Evolutionary conservation across 2,888 invertebrate species (phyloP).

Genomic region (Vandiemenella viatica): DNA sequence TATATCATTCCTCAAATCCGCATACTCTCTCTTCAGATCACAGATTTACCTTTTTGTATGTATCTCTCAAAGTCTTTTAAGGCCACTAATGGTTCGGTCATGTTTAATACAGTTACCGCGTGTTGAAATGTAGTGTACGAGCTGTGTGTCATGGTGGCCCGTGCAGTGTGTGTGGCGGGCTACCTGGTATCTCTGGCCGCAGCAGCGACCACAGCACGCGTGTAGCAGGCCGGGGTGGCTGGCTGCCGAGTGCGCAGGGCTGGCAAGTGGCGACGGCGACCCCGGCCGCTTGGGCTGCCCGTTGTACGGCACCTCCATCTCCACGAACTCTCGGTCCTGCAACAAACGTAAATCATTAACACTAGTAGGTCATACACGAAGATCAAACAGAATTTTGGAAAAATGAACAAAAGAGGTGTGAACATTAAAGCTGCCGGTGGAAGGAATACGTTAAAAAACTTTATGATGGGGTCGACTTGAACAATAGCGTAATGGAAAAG

Average conservation of each 20-base stretch:
- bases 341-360: slow-evolving; percentile 8
- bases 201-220: slow-evolving; percentile 65
- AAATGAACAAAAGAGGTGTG: not conserved
- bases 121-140: too few species aligned
- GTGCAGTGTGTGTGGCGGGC: not conserved
- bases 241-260: slow-evolving; percentile 71
- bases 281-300: slow-evolving; percentile 85
- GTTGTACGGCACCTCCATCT: slow-evolving; percentile 87
- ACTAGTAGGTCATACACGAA: not conserved
- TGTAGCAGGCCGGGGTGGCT: slow-evolving; percentile 53
- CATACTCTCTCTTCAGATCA: too few species aligned
- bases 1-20: too few species aligned
- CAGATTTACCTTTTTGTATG: too few species aligned
- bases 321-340: slow-evolving; percentile 93
- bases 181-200: slow-evolving; percentile 82
- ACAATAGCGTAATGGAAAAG: too few species aligned
- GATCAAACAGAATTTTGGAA: not conserved
- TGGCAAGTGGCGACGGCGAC: slow-evolving; percentile 73
- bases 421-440: too few species aligned
- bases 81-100: too few species aligned
- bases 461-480: too few species aligned
- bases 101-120: too few species aligned
- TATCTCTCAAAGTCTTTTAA: too few species aligned
- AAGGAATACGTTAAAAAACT: too few species aligned
- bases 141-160: not conserved